Base-by-base conservation (phyloP, 2,888 invertebrate species). In the Chaetoderma sp. region DNA sequence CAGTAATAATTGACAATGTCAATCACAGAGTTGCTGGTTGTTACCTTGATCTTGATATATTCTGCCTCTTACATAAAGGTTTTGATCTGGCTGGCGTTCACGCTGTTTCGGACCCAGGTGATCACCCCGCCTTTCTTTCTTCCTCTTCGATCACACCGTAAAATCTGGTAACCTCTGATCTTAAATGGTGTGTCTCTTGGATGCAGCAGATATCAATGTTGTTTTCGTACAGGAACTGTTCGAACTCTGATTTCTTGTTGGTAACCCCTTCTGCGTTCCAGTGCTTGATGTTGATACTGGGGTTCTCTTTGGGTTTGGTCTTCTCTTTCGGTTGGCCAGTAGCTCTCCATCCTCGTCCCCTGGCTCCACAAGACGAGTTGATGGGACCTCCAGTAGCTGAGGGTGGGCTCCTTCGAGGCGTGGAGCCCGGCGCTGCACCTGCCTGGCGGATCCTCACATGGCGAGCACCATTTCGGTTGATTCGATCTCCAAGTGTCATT, bases 261-360 rank as follows among this genome's bases (percentile, higher is more conserved):
- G 32, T 63, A 27, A 72, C 39, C 10, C 63, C 68, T 33, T 70
- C 59, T 45, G 67, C 71, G 55, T 73, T 72, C 71, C 70, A 68
- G 28, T 73, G 70, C 58, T 65, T 60, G 39, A 70, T 57, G 23
- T 56, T 52, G 25, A 63, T 58, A 28, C 13, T 21, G 36, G 63
- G 39, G 27, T 54, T 13, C 32, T 32, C 54, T 58, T 21, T 32
- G 18, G 6, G 58, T 6, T 61, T 58, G 13, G 18, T 13, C 27
- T 25, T 50, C 33, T 69, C 50, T 25, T 33, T 30, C 6, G 2
- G 1, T n/a, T 13, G 10, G 55, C 49, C 56, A 8, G 28, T 27
- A 32, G n/a, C 23, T 39, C 45, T 28, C 23, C 25, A 23, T 44
- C n/a, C n/a, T n/a, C 13, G 10, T 60, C 49, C 56, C 8, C 36